Conservation (phyloP, 2,797 vertebrate genomes). For the Labeo calbasu region DNA sequence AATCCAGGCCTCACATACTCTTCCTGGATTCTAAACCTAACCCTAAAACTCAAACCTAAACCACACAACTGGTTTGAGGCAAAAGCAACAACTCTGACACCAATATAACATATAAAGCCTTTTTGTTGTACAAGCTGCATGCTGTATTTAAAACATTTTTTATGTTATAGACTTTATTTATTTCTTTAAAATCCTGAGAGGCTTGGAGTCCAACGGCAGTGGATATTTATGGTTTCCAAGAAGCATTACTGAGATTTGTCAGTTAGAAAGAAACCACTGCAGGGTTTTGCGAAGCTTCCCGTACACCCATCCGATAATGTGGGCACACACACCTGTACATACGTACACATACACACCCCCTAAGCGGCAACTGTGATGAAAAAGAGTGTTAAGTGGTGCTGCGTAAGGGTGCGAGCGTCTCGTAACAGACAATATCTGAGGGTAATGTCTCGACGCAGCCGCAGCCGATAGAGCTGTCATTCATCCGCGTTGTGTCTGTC, state of each 20-base stretch:
- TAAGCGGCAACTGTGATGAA: conserved; percentile 25
- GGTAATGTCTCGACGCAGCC: conserved; percentile 6
- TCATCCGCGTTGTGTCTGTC: conserved; percentile 36
- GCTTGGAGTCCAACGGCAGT: too few relatives aligned
- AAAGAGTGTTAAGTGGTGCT: neutral
- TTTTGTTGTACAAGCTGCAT: neutral
- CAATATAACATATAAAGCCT: neutral
- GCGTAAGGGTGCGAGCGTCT: conserved; percentile 15
- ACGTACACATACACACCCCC: conserved; percentile 27
- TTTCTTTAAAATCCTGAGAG: too few relatives aligned
- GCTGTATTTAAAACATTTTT: neutral
- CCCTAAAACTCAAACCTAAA: neutral
- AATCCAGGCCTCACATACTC: conserved; percentile 11
- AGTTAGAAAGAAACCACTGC: neutral
- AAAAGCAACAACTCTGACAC: conserved; percentile 1
- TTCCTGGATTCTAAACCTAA: neutral
- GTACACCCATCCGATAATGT: neutral
- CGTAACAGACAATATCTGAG: conserved; percentile 34
- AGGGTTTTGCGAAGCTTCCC: neutral
- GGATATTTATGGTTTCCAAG: neutral
- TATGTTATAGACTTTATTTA: neutral
- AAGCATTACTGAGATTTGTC: neutral
- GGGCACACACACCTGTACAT: conserved; percentile 1
- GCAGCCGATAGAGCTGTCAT: conserved; percentile 51
- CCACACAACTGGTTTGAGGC: neutral